Evolutionary conservation across 2,888 invertebrate species (phyloP), one percentile per base, ranked within the genome.

Genomic region (Monochamus alternatus): DNA sequence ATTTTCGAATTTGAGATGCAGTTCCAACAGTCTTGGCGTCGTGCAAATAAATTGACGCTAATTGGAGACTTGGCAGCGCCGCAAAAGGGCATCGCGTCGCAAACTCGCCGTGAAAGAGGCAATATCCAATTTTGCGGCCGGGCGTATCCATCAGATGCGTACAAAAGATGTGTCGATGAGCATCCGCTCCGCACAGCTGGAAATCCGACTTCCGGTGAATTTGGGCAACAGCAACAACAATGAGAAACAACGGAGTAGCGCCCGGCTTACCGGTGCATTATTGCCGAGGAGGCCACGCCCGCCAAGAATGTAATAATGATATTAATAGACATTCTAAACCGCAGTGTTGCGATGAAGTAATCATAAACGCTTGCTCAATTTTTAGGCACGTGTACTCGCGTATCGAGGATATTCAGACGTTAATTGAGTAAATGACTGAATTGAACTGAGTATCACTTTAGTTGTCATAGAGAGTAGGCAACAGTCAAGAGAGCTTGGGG

Each of bases 181-280:
- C 75, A 77, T 76, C 79, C 74, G 79, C 75, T 73, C 75, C 60
- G 66, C 77, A 72, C 78, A 79, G 77, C 74, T 66, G 79, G 79
- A 65, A 63, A 55, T 60, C 59, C 74, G 12, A 66, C 73, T 77
- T 77, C 75, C 76, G 75, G 76, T 58, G 60, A 63, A 58, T 55
- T 66, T 63, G 22, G 47, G 62, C 38, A 69, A 55, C 38, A 60
- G 10, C 9, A 70, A 52, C 67, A 75, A 78, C 71, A 70, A 74
- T 65, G 55, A 70, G 55, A 70, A 75, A 78, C 68, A 70, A 74
- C 69, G 55, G 71, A 70, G 71, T 63, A 70, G 73, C 67, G 74
- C 68, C 59, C 55, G 70, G 67, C 62, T 62, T 66, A 73, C 52
- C 69, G 67, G 71, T 59, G 43, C 66, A 69, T 74, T 69, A 58